phyloP scores from a whole-genome alignment of 2,888 invertebrate species.

The Drosophila acutilabella region DNA sequence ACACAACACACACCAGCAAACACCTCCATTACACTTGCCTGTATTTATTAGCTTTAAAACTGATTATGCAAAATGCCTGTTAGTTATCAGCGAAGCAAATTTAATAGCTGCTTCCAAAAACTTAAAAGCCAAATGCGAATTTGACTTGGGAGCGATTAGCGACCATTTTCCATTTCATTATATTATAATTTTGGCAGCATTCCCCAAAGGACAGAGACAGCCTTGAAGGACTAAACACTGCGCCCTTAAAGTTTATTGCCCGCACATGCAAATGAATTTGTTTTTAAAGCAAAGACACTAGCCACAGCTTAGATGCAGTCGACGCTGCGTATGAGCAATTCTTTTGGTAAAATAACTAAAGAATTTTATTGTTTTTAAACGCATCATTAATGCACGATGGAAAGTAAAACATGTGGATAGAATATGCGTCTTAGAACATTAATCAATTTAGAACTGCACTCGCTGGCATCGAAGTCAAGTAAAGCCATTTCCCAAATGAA shows the following conservation, averaged over 20 bases:
- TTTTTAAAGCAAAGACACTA: constrained; percentile 2
- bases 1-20: constrained; percentile 11
- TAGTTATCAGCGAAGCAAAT: constrained; percentile 38
- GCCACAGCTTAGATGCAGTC: constrained; percentile 14
- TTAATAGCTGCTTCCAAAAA: constrained; percentile 53
- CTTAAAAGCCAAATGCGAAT: constrained; percentile 21
- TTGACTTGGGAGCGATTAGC: constrained; percentile 57
- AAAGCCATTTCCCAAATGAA: constrained; percentile 61
- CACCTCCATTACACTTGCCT: constrained; percentile 1
- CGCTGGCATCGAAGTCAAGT: constrained; percentile 40
- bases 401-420: constrained; percentile 57
- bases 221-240: constrained; percentile 27
- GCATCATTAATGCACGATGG: constrained; percentile 65
- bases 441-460: constrained; percentile 6
- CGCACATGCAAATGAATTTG: constrained; percentile 41
- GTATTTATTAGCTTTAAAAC: constrained; percentile 44
- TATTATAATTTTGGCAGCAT: constrained; percentile 17
- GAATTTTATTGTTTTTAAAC: constrained; percentile 28
- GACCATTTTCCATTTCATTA: constrained; percentile 29
- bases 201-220: constrained; percentile 20
- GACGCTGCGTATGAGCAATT: constrained; percentile 48
- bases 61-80: constrained; percentile 46
- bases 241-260: constrained; percentile 34
- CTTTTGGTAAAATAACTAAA: neutral
- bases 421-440: constrained; percentile 7